phyloP scores from a whole-genome alignment of 2,797 vertebrate species.

The Sciurus carolinensis region DNA sequence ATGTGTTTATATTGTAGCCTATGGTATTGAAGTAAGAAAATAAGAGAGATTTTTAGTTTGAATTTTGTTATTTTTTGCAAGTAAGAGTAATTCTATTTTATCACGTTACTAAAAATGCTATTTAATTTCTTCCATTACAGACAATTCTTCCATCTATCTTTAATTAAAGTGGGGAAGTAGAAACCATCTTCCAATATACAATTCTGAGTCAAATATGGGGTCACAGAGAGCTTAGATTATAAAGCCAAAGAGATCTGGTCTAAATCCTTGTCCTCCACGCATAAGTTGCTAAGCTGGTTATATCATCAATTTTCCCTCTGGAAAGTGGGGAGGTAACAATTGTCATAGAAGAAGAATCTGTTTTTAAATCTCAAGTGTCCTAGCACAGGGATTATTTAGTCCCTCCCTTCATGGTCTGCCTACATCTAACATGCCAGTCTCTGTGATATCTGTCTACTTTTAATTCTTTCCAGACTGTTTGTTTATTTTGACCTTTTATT shows the following conservation, averaged over 20 bases:
- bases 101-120: neutral
- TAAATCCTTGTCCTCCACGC: neutral
- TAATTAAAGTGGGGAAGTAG: neutral
- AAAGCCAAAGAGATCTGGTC: neutral
- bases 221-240: neutral
- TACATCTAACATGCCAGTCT: neutral
- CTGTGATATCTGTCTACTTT: neutral
- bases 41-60: neutral
- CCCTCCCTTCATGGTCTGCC: neutral
- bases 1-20: neutral
- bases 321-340: neutral
- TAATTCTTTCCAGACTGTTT: neutral
- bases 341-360: neutral
- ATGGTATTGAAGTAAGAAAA: neutral
- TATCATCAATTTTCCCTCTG: neutral
- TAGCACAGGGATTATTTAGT: neutral
- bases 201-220: neutral
- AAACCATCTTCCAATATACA: neutral
- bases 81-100: neutral
- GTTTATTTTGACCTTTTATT: neutral
- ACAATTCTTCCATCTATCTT: neutral
- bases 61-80: neutral
- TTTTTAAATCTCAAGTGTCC: neutral
- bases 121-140: constrained; percentile 9
- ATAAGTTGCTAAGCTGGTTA: neutral